phyloP scores from a whole-genome alignment of 2,797 vertebrate genomes.

The Phoebastria nigripes region DNA sequence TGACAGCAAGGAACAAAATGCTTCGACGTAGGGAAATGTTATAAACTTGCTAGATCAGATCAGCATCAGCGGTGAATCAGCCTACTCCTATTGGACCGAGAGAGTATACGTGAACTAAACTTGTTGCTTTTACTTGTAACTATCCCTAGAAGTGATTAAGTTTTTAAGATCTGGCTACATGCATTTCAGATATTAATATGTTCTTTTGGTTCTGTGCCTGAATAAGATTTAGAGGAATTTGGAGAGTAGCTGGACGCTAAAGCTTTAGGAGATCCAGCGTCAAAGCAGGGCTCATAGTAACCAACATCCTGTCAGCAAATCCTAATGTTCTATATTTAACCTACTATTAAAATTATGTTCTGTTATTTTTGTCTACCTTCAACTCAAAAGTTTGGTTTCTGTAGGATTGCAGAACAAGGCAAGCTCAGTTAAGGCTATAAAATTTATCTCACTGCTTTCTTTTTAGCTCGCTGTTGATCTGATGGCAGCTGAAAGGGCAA shows the following conservation, averaged over 20 bases:
- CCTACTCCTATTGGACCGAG: background rate
- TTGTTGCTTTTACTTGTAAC: background rate
- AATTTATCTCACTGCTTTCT: background rate
- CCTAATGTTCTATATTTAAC: conserved; percentile 16
- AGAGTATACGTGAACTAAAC: background rate
- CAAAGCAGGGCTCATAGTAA: background rate
- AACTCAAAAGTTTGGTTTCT: background rate
- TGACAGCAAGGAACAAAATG: background rate
- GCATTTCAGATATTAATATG: background rate
- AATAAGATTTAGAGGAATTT: conserved; percentile 27
- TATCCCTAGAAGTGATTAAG: background rate
- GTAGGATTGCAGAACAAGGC: background rate
- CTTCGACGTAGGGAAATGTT: background rate
- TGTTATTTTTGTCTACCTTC: conserved; percentile 10
- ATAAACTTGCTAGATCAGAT: background rate
- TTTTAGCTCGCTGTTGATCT: background rate
- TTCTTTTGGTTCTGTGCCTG: conserved; percentile 1
- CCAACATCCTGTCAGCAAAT: conserved; percentile 12
- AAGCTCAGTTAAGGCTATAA: background rate
- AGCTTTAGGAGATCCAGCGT: background rate
- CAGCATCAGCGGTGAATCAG: background rate
- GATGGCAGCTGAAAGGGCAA: conserved; percentile 24
- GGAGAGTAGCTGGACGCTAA: background rate
- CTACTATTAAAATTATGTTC: conserved; percentile 16
- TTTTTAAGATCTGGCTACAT: background rate